A percentile compares a stretch with the other conserved stretches of the same genome.
Conservation (phyloP, 2,888 invertebrate genomes). For the Eumacrocentrus americanus region DNA sequence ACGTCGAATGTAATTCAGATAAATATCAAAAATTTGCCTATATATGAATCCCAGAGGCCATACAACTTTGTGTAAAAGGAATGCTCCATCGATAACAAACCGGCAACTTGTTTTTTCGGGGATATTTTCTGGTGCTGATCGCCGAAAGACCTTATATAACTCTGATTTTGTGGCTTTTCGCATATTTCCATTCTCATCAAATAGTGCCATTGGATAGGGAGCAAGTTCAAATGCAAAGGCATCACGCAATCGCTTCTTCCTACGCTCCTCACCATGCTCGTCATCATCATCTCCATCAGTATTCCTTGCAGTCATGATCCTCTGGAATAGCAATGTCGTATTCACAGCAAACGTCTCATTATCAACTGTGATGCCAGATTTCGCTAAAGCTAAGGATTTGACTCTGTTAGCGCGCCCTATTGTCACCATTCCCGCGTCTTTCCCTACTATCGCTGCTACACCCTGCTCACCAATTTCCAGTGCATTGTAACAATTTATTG, state of each 20-base stretch:
- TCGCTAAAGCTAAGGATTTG: slow-evolving; percentile 25
- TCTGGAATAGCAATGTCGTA: slow-evolving; percentile 29
- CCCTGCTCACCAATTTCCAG: slow-evolving; percentile 29
- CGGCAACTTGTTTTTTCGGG: not conserved
- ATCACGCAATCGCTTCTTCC: slow-evolving; percentile 5
- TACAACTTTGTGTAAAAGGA: no score
- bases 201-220: slow-evolving; percentile 29
- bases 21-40: not conserved
- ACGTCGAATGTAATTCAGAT: not conserved
- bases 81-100: slow-evolving; percentile 23
- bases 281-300: no score
- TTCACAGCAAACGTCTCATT: not conserved
- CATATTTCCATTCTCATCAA: slow-evolving; percentile 32
- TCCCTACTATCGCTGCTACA: slow-evolving; percentile 32
- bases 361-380: no score
- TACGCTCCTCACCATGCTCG: no score
- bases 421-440: slow-evolving; percentile 23
- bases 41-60: not conserved
- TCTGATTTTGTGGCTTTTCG: slow-evolving; percentile 30
- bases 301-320: no score
- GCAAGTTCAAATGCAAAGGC: slow-evolving; percentile 29
- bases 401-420: slow-evolving; percentile 26
- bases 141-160: slow-evolving; percentile 2
- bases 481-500: slow-evolving; percentile 37
- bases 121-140: not conserved